Base-by-base conservation (phyloP, 1,140 invertebrate species). In the Pseudoatta argentina region DNA sequence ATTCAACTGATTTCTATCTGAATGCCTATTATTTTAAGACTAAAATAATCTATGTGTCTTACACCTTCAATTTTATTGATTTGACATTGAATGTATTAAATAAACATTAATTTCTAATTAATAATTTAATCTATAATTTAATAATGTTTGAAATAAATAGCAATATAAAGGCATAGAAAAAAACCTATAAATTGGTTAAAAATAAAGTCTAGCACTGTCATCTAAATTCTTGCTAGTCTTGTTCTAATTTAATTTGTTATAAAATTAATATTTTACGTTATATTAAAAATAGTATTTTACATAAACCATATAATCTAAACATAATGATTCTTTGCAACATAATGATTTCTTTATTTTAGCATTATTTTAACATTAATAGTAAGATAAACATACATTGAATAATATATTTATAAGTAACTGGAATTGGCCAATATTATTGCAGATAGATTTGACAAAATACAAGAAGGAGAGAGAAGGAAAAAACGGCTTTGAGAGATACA, bases 1-100 rank as follows among this genome's bases (percentile, higher is more conserved):
- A 85, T 57, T 69, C 39, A 79, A 27, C 51, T 44, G 39, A 44
- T 44, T 8, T 44, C 39, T 67, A 61, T 66, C 21, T 61, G 30
- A 69, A 63, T 75, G 78, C 21, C 10, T 16, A 64, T 69, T 57
- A n/a, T 34, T 79, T 69, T 67, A 51, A 53, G 5, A 16, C 14
- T 69, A 6, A 55, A 79, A 79, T 67, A 67, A 57, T 44, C 21
- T 18, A n/a, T 3, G 14, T 21, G 57, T 39, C 7, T 67, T 48
- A 10, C n/a, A 39, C 5, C 2, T 61, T 44, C 4, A 18, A 3
- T 61, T 24, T 24, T 61, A 24, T 18, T 12, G 39, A 44, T 44
- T 44, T 44, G 39, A 16, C 4, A 27, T 39, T 24, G 6, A 12
- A 24, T 48, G 2, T 72, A 30, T 27, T 48, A 24, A 27, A 27